Conservation (phyloP, 2,888 invertebrate genomes). For the Drosophila pseudotalamancana region DNA sequence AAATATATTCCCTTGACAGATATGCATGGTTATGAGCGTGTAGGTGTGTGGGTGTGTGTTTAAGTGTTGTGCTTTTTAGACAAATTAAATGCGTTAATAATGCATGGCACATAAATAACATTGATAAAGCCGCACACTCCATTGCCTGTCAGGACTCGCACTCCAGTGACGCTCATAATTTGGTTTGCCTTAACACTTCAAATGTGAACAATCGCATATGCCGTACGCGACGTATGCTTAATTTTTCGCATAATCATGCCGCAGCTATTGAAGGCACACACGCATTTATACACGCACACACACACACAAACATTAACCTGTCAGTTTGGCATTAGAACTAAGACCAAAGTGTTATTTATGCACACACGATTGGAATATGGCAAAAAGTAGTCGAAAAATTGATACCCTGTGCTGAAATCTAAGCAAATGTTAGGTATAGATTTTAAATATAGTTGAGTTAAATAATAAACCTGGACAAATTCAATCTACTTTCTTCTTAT, state of each 20-base stretch:
- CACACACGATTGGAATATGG: slow-evolving; percentile 12
- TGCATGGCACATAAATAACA: slow-evolving; percentile 62
- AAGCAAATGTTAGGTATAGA: rapidly evolving
- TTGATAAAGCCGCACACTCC: slow-evolving; percentile 58
- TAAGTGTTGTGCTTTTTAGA: slow-evolving; percentile 58
- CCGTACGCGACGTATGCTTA: slow-evolving; percentile 63
- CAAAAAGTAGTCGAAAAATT: not conserved
- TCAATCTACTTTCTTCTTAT: not conserved
- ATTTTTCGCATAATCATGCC: slow-evolving; percentile 72
- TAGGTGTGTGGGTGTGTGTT: slow-evolving; percentile 6
- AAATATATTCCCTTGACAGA: slow-evolving; percentile 28
- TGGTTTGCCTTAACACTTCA: slow-evolving; percentile 68
- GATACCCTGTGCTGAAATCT: slow-evolving; percentile 15
- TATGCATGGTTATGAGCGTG: not conserved
- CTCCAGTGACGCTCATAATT: slow-evolving; percentile 44
- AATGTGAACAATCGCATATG: slow-evolving; percentile 66
- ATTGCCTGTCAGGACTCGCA: slow-evolving; percentile 28
- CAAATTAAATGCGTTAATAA: slow-evolving; percentile 76
- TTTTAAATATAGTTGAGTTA: not conserved
- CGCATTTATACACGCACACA: slow-evolving; percentile 2
- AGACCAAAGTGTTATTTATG: slow-evolving; percentile 74
- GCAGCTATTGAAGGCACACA: slow-evolving; percentile 52
- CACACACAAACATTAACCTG: slow-evolving; percentile 58
- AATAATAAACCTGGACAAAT: not conserved
- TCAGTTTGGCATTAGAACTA: slow-evolving; percentile 72